Conservation (phyloP, 2,888 invertebrate genomes). For the Luffia ferchaultella region DNA sequence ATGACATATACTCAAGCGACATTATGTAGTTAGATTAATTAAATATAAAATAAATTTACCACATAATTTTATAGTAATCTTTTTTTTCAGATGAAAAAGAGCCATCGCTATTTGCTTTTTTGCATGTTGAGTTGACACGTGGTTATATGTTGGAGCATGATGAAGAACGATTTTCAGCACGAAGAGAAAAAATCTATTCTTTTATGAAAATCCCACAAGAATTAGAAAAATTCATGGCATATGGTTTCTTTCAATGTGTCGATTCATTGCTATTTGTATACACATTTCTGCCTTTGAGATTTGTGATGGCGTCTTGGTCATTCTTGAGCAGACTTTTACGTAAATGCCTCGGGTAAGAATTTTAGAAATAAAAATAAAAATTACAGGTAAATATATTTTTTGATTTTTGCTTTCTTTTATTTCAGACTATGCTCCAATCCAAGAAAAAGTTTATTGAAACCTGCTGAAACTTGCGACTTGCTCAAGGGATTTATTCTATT, state of each 20-base stretch:
- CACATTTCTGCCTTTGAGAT: conserved; percentile 94
- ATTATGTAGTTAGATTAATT: no score
- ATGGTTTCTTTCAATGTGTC: conserved; percentile 94
- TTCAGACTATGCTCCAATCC: conserved; percentile 41
- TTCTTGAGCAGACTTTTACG: conserved; percentile 77
- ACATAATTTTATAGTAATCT: no score
- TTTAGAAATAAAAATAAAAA: neutral
- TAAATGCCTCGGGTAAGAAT: conserved; percentile 74
- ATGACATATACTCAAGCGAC: no score
- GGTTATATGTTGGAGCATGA: conserved; percentile 96
- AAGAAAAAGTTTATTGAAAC: conserved; percentile 71
- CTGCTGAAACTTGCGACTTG: conserved; percentile 95
- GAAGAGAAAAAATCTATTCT: conserved; percentile 95
- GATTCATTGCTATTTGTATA: conserved; percentile 98
- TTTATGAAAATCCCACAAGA: conserved; percentile 96
- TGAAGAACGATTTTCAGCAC: conserved; percentile 91
- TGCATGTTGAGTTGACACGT: conserved; percentile 87
- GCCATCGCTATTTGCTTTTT: conserved; percentile 70
- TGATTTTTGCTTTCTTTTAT: conserved; percentile 15
- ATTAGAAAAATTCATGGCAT: conserved; percentile 90
- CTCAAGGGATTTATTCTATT: conserved; percentile 91
- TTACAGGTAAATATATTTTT: neutral
- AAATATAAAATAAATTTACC: no score
- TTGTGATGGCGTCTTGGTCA: conserved; percentile 86
- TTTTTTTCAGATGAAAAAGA: conserved; percentile 42